Evolutionary conservation across 1,140 invertebrate genomes (phyloP), one percentile per base, ranked within the genome.

Genomic region (Bombus ignitus): DNA sequence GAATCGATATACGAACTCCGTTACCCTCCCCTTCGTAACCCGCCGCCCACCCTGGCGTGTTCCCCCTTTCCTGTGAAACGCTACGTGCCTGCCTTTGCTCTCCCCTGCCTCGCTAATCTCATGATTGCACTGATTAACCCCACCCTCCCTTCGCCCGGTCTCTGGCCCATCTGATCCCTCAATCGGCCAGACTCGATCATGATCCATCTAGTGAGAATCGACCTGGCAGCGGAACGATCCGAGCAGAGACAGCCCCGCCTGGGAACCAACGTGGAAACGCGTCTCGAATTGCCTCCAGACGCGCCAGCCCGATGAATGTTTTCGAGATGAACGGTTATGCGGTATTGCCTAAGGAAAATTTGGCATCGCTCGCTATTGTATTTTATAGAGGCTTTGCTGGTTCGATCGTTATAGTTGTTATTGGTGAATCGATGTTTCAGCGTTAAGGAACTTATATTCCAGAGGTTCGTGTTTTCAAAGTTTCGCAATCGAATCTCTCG

Each of bases 41-140:
- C 47, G 47, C 68, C 53, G 3, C n/a, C 81, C 8, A 42, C 22
- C 35, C 70, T 5, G 76, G 12, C 75, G 9, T 22, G 32, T 25
- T n/a, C 66, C 35, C 82, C 76, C 59, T 39, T 77, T 73, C 59
- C 71, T 44, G 74, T 70, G 81, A 87, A 83, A 84, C 87, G 65
- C 83, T 83, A 88, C 85, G 76, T 84, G 73, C 72, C 80, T 83
- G 85, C 57, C 86, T 87, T 77, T 84, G 57, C 86, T 73, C 81
- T 75, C 87, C 82, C 72, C 79, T 68, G 78, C 83, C 85, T 65
- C 82, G 74, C 85, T 90, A 88, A 90, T 88, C 87, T 88, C 85
- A 90, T 90, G 87, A 90, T 90, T 88, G 87, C 89, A 90, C 89
- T 90, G 87, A 90, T 90, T 90, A 90, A 82, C 87, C 85, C 87